Evolutionary conservation across 2,797 vertebrate genomes (phyloP), one percentile per base, ranked within the genome.

Genomic region (Argya squamiceps): DNA sequence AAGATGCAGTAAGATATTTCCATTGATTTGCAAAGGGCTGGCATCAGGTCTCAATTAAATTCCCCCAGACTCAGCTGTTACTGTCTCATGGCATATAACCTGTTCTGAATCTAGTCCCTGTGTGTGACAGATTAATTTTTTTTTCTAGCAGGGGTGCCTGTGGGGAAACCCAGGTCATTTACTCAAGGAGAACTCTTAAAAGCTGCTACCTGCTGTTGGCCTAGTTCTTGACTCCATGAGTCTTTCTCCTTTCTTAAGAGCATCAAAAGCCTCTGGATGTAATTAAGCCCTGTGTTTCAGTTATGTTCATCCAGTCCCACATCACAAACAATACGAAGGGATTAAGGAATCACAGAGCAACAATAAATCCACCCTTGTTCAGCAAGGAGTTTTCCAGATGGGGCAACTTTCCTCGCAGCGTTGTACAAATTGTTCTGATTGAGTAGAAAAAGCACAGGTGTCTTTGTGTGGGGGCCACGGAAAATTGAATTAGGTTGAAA

Each of bases 341-440:
- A 93, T 92, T 92, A 96, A 84, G 80, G 37, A 86, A 75, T 90
- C 70, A 76, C n/a, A 89, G 0, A 86, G 74, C 74, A 94, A 88
- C 69, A 91, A 82, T 36, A 89, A 94, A 91, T 75, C 65, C 62
- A 64, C 47, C 43, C 73, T 77, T 84, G 76, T 64, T 85, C 89
- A 89, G 36, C 15, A 53, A 89, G 60, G 62, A 89, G 13, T 83
- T 94, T 78, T 68, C 43, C 59, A 76, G 62, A 53, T 91, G 64
- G 75, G 64, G n/a, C 78, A 86, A 84, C 67, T 70, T 62, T 59
- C 18, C 34, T 89, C 56, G 59, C 50, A 81, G 4, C 41, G 29
- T 37, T 81, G 46, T 67, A 89, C 85, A 77, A 95, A 93, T 89
- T 93, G 63, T 84, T 89, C 79, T 52, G 65, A 68, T 10, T 52